Evolutionary conservation across 2,888 invertebrate genomes (phyloP), one percentile per base, ranked within the genome.

Genomic region (Rosalia funebris): DNA sequence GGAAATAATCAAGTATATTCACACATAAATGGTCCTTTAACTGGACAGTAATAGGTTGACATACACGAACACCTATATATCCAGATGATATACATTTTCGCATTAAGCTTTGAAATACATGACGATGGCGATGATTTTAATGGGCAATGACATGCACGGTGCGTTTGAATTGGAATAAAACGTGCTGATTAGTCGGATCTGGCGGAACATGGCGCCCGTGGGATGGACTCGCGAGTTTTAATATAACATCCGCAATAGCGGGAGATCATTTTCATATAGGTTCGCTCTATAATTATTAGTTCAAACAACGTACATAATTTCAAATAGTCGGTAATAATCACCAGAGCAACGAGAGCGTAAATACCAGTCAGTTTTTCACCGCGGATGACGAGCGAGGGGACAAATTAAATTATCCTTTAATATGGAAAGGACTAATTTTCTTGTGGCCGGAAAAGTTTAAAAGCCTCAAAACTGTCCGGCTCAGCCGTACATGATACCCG

Each of bases 121-220:
- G 67, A 72, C 71, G 75, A 73, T 69, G 70, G 72, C 73, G 73
- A 79, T 77, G 79, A 78, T 78, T 79, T 78, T 79, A 79, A 80
- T 79, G 77, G 79, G 77, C 78, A 78, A 79, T 79, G 79, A 79
- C 78, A 78, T 78, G 78, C 75, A 75, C 74, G 71, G 75, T 73
- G 75, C 74, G 74, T 76, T 77, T 73, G 73, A 74, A 75, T 76
- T 71, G 71, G 74, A 71, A 77, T 77, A 55, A 55, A 55, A 55
- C 55, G 55, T 55, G 55, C 79, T 79, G 79, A 80, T 80, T 79
- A 80, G 79, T 76, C 74, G 66, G 72, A 68, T 70, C 68, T 63
- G 68, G 71, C 66, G 65, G 69, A 77, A 75, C 73, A 77, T 77
- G 75, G 78, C 74, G 63, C 60, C 70, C 66, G 73, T 71, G 70